phyloP scores from a whole-genome alignment of 1,140 invertebrate genomes.

The Antheraea mylitta region DNA sequence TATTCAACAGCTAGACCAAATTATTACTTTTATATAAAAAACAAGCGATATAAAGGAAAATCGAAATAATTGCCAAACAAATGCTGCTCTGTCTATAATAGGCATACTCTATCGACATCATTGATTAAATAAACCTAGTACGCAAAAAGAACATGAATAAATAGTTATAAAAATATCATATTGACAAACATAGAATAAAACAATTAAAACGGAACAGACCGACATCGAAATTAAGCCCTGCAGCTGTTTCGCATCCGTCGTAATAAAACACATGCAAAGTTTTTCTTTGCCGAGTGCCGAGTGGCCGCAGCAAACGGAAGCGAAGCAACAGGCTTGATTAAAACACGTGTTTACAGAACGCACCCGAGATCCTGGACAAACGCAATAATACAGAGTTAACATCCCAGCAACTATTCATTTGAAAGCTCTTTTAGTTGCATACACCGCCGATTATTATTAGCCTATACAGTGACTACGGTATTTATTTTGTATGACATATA shows the following conservation, averaged over 20 bases:
- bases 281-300: slow-evolving; percentile 73
- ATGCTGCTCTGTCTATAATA: too few relatives aligned
- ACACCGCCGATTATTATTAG: not conserved
- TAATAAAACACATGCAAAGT: slow-evolving; percentile 78
- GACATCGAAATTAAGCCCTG: slow-evolving; percentile 70
- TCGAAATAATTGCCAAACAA: too few relatives aligned
- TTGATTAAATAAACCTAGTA: too few relatives aligned
- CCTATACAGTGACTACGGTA: not conserved
- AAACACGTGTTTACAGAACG: slow-evolving; percentile 77
- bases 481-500: not conserved
- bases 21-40: too few relatives aligned
- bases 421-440: not conserved
- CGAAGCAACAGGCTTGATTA: slow-evolving; percentile 78
- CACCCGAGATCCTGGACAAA: slow-evolving; percentile 60
- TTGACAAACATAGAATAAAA: slow-evolving; percentile 51
- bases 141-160: not conserved
- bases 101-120: too few relatives aligned
- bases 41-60: too few relatives aligned
- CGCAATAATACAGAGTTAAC: slow-evolving; percentile 56
- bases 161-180: slow-evolving; percentile 28
- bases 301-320: slow-evolving; percentile 66
- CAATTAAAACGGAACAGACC: slow-evolving; percentile 52
- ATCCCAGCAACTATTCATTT: slow-evolving; percentile 3
- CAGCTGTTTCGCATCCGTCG: slow-evolving; percentile 64
- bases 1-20: too few relatives aligned